Evolutionary conservation across 2,797 vertebrate genomes (phyloP), one percentile per base, ranked within the genome.

Genomic region (Anguilla obscura): DNA sequence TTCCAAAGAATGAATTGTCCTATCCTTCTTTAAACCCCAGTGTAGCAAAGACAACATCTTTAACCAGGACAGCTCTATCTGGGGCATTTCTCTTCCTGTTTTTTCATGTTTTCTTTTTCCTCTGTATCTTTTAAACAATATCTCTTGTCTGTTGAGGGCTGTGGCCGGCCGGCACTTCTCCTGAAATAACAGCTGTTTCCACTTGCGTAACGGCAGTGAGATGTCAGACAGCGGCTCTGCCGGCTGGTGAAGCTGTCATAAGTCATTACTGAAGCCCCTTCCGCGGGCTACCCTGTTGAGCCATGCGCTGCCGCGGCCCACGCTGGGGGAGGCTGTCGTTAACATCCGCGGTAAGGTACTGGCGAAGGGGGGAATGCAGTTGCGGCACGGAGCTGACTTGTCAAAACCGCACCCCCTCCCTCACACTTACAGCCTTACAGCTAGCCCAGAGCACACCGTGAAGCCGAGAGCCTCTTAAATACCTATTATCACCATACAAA

Each of bases 101-200:
- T 91, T 88, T 91, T 90, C 76, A 85, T 88, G 14, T 18, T 63
- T 90, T 83, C 86, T 88, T 27, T 14, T 85, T 48, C 60, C 52
- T n/a, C 76, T 87, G 69, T 86, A 80, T 50, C 63, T 40, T 27
- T 82, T 50, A 87, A 87, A 87, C 89, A 90, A 90, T 90, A 90
- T 76, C 85, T 88, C 86, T 90, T 91, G 89, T 89, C 54, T 71
- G 54, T 87, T 87, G 88, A 92, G 91, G 91, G 93, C 90, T 90
- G 90, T 92, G 93, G 92, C 89, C 93, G 95, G 93, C 91, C 88
- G 89, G 91, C 93, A 91, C 90, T 91, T 92, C 90, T 88, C 88
- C 90, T 48, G 92, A 92, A 94, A 94, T 92, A 96, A 93, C 95
- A 96, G 94, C 94, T 96, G 96, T 95, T 96, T 96, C 90, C 94